Percentiles rank a stretch among this genome's conserved stretches.
Conservation (phyloP, 2,113 vertebrate species). For the Holacanthus passer region DNA sequence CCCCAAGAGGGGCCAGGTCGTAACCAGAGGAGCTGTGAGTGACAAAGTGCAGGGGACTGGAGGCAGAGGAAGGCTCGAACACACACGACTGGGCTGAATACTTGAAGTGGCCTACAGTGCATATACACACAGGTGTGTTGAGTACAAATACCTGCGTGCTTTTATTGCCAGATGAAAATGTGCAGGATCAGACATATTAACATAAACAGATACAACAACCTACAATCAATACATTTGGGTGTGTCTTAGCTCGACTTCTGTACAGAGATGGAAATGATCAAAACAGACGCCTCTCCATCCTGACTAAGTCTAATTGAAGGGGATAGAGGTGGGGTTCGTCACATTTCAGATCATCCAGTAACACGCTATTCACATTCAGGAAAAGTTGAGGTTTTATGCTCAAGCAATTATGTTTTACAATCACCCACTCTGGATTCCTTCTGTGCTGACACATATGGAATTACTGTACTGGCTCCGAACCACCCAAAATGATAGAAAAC, state of each 20-base stretch:
- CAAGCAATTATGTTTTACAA: constrained; percentile 69
- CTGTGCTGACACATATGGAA: constrained; percentile 73
- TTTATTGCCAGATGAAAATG: background rate
- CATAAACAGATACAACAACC: background rate
- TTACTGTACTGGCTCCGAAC: constrained; percentile 59
- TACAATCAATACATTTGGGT: background rate
- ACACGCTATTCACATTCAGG: constrained; percentile 54
- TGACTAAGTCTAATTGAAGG: constrained; percentile 33
- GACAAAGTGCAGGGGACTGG: constrained; percentile 75
- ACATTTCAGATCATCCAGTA: constrained; percentile 45
- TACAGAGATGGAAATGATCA: constrained; percentile 16
- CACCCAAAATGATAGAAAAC: constrained; percentile 68
- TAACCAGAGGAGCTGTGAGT: constrained; percentile 80
- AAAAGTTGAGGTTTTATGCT: constrained; percentile 68
- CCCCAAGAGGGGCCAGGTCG: constrained; percentile 56
- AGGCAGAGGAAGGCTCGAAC: constrained; percentile 38
- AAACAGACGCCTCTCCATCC: constrained; percentile 55
- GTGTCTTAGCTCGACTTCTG: constrained; percentile 21
- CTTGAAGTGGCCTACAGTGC: constrained; percentile 16
- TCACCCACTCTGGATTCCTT: constrained; percentile 70
- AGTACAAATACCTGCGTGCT: constrained; percentile 5
- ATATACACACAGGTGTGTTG: constrained; percentile 10
- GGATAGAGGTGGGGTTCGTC: background rate
- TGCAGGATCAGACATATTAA: constrained; percentile 8
- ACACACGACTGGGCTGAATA: constrained; percentile 25